Conservation (phyloP, 2,888 invertebrate species). For the Brachynemurus nebulosus region DNA sequence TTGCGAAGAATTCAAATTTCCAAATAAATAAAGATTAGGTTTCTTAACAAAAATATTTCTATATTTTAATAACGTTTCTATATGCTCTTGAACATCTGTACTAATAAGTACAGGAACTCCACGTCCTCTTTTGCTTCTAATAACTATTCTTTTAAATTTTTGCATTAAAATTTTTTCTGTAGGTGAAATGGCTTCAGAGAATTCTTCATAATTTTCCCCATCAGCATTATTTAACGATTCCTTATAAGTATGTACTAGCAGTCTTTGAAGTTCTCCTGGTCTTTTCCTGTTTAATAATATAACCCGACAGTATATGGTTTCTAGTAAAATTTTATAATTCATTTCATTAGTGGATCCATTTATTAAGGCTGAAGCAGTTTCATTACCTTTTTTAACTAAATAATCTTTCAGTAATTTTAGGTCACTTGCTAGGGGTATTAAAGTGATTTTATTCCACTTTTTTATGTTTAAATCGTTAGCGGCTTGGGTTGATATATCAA, state of each 20-base stretch:
- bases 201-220: constrained; percentile 18
- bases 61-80: constrained; percentile 13
- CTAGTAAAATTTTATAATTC: constrained; percentile 16
- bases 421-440: no score
- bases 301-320: constrained; percentile 18
- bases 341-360: no score
- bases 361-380: no score
- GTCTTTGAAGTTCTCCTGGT: constrained; percentile 19
- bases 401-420: no score
- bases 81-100: constrained; percentile 18
- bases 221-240: constrained; percentile 5
- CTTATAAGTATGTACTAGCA: constrained; percentile 15
- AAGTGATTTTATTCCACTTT: no score
- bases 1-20: no score
- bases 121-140: constrained; percentile 18
- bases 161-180: constrained; percentile 20
- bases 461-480: no score
- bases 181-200: constrained; percentile 15
- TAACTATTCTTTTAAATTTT: constrained; percentile 20
- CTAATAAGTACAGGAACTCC: constrained; percentile 21
- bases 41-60: constrained; percentile 12
- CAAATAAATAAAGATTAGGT: constrained; percentile 16
- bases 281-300: constrained; percentile 20
- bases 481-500: no score
- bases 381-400: no score